Evolutionary conservation across 2,113 vertebrate genomes (phyloP).

Genomic region (Ctenodactylus gundi): DNA sequence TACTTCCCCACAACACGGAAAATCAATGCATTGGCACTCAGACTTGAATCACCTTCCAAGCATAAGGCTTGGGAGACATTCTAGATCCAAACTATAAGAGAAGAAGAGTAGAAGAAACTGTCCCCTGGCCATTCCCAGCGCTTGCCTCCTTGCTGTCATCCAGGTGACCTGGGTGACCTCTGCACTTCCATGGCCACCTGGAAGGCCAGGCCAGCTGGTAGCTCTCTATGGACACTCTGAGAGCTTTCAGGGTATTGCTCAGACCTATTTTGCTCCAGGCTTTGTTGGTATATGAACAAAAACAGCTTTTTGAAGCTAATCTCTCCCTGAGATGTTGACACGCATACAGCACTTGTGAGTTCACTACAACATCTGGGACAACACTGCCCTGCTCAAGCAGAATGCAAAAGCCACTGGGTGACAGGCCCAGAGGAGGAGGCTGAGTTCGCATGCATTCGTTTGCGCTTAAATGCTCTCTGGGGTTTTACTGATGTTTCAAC

Average conservation of each 20-base stretch:
- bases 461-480: slow-evolving; percentile 46
- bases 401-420: background rate
- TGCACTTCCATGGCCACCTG: background rate
- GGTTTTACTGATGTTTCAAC: slow-evolving; percentile 50
- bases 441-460: background rate
- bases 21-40: too few relatives aligned
- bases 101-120: background rate
- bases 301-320: slow-evolving; percentile 16
- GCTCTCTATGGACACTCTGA: background rate
- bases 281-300: slow-evolving; percentile 2
- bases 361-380: background rate
- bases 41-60: too few relatives aligned
- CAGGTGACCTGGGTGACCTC: background rate
- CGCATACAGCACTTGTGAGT: background rate
- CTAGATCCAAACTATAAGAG: too few relatives aligned
- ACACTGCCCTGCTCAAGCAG: slow-evolving; percentile 4
- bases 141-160: background rate
- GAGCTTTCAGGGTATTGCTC: background rate
- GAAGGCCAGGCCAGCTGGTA: background rate
- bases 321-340: background rate
- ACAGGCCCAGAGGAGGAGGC: background rate
- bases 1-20: too few relatives aligned
- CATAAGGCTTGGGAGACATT: too few relatives aligned
- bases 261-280: background rate
- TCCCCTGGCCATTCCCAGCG: background rate